Conservation (phyloP, 2,888 invertebrate species). For the Yponomeuta plumbellus region DNA sequence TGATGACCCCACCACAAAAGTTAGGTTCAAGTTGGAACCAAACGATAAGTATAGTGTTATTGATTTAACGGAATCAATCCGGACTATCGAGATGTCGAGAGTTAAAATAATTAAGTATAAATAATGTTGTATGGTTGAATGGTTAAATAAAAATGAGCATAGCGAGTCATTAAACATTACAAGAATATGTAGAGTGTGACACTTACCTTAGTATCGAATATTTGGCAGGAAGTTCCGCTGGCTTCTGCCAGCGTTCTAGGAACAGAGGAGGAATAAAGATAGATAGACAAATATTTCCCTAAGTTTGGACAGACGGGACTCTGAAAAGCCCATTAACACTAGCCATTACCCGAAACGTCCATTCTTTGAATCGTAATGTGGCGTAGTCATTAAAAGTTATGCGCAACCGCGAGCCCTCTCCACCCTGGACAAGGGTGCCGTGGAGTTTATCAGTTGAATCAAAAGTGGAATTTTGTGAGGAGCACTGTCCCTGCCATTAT, state of each 20-base stretch:
- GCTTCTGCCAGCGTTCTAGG: neutral
- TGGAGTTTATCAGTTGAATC: conserved; percentile 61
- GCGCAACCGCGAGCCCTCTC: conserved; percentile 51
- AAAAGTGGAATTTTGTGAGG: conserved; percentile 51
- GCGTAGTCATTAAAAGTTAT: conserved; percentile 67
- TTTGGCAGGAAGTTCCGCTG: neutral
- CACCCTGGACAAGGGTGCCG: conserved; percentile 43
- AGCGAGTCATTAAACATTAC: too few species aligned
- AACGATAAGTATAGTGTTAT: too few species aligned
- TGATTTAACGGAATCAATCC: too few species aligned
- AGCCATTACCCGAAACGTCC: neutral
- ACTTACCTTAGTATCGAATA: neutral
- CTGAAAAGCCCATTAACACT: conserved; percentile 1
- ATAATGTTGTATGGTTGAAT: too few species aligned
- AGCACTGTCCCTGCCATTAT: conserved; percentile 56
- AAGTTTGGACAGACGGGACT: neutral
- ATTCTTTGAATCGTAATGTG: conserved; percentile 55
- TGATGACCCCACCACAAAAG: too few species aligned
- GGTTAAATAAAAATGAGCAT: too few species aligned
- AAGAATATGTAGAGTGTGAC: too few species aligned
- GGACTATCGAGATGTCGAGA: too few species aligned
- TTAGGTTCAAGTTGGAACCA: too few species aligned
- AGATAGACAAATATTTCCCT: neutral
- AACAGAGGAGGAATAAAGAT: neutral
- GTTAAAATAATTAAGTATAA: too few species aligned